phyloP scores from a whole-genome alignment of 2,113 vertebrate species.

The Mus spicilegus region DNA sequence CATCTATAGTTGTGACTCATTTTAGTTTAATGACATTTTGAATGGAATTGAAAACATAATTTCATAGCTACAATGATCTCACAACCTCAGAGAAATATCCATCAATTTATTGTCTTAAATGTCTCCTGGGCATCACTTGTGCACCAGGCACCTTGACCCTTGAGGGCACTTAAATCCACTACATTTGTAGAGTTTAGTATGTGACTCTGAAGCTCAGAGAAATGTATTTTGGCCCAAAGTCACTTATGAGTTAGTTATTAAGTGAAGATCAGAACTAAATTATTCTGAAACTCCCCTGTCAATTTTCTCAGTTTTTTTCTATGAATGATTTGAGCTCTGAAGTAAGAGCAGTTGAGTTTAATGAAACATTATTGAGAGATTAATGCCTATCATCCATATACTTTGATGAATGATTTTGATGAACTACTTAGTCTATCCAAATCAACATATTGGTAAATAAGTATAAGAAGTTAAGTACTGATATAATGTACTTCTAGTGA shows the following conservation, averaged over 20 bases:
- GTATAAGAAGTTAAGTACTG: neutral
- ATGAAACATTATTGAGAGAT: neutral
- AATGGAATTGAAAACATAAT: neutral
- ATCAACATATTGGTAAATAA: neutral
- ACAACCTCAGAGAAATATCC: neutral
- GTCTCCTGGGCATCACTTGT: neutral
- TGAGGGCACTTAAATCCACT: neutral
- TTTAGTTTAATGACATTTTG: conserved; percentile 6
- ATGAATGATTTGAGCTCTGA: neutral
- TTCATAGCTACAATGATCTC: conserved; percentile 43
- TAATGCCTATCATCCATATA: neutral
- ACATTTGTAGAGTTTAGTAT: conserved; percentile 45
- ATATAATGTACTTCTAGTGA: neutral
- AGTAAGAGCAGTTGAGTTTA: neutral
- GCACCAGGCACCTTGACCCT: neutral
- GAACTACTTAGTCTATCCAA: neutral
- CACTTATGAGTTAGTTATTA: neutral
- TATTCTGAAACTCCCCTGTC: neutral
- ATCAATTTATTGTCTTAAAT: conserved; percentile 38
- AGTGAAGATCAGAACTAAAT: conserved; percentile 28
- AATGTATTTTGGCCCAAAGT: conserved; percentile 55
- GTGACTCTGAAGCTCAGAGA: conserved; percentile 41
- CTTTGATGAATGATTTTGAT: neutral
- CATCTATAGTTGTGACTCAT: neutral
- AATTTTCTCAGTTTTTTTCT: conserved; percentile 13